These are phyloP conservation scores for Choristoneura rosaceana DNA, from an alignment of 2,888 invertebrate genomes.

Conservation along the genomic window DNA sequence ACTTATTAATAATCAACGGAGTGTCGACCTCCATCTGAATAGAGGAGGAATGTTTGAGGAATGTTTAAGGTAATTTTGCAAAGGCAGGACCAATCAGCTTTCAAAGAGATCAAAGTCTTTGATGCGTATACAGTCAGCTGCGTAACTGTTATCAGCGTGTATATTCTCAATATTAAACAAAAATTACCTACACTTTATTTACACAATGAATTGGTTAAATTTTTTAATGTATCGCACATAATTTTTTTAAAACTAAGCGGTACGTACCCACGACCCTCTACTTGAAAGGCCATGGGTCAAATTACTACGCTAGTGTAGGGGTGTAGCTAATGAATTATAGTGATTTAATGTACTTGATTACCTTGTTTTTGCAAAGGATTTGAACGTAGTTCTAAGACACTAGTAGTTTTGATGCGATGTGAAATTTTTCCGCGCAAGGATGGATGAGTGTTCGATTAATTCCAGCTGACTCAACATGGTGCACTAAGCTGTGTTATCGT, in stretches of 20 bases:
- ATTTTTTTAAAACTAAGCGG: too few relatives aligned
- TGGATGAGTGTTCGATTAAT: neutral
- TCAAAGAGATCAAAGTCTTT: conserved; percentile 19
- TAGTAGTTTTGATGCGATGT: too few relatives aligned
- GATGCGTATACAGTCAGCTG: conserved; percentile 8
- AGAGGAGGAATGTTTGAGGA: conserved; percentile 11
- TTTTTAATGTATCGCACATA: too few relatives aligned
- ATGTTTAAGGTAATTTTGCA: conserved; percentile 16
- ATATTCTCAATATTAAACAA: neutral
- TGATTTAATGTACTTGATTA: too few relatives aligned
- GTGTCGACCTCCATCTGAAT: conserved; percentile 15
- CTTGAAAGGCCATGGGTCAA: too few relatives aligned
- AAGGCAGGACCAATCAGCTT: neutral
- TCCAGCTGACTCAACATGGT: conserved; percentile 16
- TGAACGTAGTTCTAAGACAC: too few relatives aligned
- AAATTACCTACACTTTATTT: neutral
- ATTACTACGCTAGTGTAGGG: too few relatives aligned
- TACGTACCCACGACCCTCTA: too few relatives aligned
- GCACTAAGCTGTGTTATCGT: conserved; percentile 29
- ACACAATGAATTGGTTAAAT: neutral
- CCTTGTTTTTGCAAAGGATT: too few relatives aligned
- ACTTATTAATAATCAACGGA: conserved; percentile 15
- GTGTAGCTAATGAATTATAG: too few relatives aligned
- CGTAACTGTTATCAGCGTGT: neutral
- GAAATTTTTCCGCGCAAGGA: neutral